phyloP scores from a whole-genome alignment of 2,797 vertebrate species.

The Natrix natrix region DNA sequence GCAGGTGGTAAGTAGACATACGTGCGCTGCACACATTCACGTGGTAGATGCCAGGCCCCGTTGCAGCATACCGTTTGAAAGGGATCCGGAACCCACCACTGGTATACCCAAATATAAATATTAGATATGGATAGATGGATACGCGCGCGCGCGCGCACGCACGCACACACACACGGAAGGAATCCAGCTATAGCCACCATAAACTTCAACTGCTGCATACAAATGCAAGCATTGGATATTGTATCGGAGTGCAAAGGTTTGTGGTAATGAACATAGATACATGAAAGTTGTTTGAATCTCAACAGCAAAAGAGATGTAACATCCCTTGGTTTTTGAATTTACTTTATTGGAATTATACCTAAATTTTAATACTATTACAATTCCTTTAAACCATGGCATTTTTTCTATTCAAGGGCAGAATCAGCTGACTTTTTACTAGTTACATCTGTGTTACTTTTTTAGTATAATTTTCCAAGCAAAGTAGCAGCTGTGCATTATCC shows the following conservation, averaged over 20 bases:
- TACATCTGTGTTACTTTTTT: conserved; percentile 38
- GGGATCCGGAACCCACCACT: too few relatives aligned
- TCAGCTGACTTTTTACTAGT: not conserved
- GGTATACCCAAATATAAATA: not conserved
- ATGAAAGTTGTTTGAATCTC: conserved; percentile 22
- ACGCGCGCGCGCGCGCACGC: too few relatives aligned
- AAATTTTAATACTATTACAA: conserved; percentile 1
- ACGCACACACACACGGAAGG: not conserved
- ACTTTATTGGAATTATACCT: not conserved
- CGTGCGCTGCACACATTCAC: too few relatives aligned
- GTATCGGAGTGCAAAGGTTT: conserved; percentile 12
- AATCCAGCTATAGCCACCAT: conserved; percentile 24
- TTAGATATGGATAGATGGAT: conserved; percentile 2
- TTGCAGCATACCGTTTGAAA: too few relatives aligned
- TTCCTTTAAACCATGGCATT: not conserved
- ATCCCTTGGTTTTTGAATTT: not conserved
- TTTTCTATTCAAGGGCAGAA: not conserved
- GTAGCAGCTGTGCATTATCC: not conserved
- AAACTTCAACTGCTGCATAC: conserved; percentile 21
- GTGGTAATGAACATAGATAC: not conserved
- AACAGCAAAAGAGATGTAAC: not conserved
- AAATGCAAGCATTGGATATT: conserved; percentile 36
- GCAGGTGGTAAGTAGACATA: too few relatives aligned
- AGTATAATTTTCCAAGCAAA: conserved; percentile 9
- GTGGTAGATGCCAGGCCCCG: too few relatives aligned